Evolutionary conservation across 2,888 invertebrate species (phyloP), one percentile per base, ranked within the genome.

Genomic region (Andrena praecox): DNA sequence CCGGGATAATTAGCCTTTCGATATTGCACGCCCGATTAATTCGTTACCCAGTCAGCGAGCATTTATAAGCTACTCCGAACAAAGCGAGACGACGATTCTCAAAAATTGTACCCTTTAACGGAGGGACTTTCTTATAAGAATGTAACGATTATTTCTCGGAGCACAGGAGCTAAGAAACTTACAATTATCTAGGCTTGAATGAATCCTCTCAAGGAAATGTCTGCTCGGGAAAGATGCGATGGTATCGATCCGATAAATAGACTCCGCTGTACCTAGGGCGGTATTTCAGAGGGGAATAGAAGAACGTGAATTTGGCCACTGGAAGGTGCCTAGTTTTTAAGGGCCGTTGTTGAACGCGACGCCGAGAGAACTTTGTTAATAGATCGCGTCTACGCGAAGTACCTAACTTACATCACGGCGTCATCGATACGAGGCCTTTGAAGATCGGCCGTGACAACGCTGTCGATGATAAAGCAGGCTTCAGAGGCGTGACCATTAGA

Each of bases 381-480:
- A 73, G 66, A 72, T 71, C 42, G 59, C 10, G 62, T 74, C 68
- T 70, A 56, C 60, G 29, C 50, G 62, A 54, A 70, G 62, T 0
- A 20, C 20, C 20, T 52, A 77, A 71, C 31, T 78, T 70, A 66
- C 70, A 35, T 66, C 70, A 24, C 48, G 72, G 77, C 80, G 71
- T 82, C 82, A 78, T 72, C 78, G 75, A 84, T 78, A 74, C 54
- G 63, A 60, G 56, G 35, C 68, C 82, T 82, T 84, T 79, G 73
- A 84, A 73, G 82, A 79, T 79, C 75, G 60, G n/a, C 60, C 24
- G 20, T 73, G 84, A 79, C 84, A 84, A 82, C 69, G 66, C 50
- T 72, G 76, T 76, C 84, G 84, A 84, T 76, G 82, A 84, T 82
- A 67, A 82, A 84, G 79, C 69, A 73, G 12, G 66, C 79, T 59